These are phyloP conservation scores for Drosophila insularis DNA, from an alignment of 1,140 invertebrate genomes.

Conservation along the genomic window DNA sequence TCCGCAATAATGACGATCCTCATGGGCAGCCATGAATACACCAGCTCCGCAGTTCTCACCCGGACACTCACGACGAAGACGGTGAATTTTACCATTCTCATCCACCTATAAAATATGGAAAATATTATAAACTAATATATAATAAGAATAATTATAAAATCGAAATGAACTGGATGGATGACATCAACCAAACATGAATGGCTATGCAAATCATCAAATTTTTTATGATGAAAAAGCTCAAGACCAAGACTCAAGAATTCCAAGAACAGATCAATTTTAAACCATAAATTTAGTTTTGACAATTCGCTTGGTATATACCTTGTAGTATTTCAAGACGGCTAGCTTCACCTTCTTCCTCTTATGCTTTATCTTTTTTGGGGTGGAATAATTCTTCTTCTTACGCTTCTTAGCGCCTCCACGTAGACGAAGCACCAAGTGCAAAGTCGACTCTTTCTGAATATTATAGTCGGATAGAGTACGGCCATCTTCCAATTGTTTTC, in stretches of 20 bases:
- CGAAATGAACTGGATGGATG: not conserved
- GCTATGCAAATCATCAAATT: not conserved
- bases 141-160: not conserved
- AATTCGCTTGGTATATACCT: slow-evolving; percentile 86
- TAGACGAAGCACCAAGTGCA: not conserved
- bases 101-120: slow-evolving; percentile 89
- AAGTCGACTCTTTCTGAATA: slow-evolving; percentile 1
- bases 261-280: slow-evolving; percentile 65
- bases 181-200: not conserved
- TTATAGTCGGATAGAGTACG: not conserved
- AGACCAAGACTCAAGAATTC: slow-evolving; percentile 82
- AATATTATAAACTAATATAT: not conserved
- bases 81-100: slow-evolving; percentile 99
- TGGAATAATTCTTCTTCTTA: slow-evolving; percentile 1
- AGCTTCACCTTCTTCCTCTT: slow-evolving; percentile 99
- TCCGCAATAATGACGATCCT: slow-evolving; percentile 99
- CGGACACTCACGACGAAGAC: slow-evolving; percentile 96
- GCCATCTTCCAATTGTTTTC: not conserved
- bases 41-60: slow-evolving; percentile 98
- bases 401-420: not conserved
- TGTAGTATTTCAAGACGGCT: slow-evolving; percentile 98
- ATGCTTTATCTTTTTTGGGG: slow-evolving; percentile 99
- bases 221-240: slow-evolving; percentile 48
- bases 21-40: slow-evolving; percentile 99
- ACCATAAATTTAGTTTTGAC: not conserved